These are phyloP conservation scores for Chascanopsetta lugubris DNA, from an alignment of 2,113 vertebrate species.

Conservation along the genomic window DNA sequence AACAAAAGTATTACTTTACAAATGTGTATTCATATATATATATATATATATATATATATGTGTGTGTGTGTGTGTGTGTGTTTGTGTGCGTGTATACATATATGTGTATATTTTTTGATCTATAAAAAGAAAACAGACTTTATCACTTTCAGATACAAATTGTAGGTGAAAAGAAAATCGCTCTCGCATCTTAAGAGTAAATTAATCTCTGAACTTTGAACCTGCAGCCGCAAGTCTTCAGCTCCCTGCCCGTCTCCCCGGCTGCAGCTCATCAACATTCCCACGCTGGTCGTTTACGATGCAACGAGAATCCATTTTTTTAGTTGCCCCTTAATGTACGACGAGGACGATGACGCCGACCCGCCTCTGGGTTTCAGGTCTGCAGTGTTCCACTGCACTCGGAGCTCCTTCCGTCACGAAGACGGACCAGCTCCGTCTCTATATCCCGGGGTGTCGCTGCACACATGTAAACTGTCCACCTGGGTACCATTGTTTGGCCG, in stretches of 20 bases:
- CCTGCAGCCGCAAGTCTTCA: background rate
- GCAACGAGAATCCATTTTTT: background rate
- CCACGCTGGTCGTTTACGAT: background rate
- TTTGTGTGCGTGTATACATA: no score
- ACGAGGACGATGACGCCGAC: no score
- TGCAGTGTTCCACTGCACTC: background rate
- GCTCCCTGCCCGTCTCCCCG: background rate
- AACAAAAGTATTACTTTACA: background rate
- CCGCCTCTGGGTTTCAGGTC: background rate
- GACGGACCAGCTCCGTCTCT: background rate
- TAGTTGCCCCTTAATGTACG: slow-evolving; percentile 8
- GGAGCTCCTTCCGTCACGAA: background rate
- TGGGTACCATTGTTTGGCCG: background rate
- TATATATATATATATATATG: background rate
- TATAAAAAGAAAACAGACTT: background rate
- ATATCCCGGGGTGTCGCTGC: background rate
- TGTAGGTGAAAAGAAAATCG: background rate
- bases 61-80: background rate
- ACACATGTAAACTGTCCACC: slow-evolving; percentile 11
- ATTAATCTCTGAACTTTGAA: background rate
- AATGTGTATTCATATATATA: background rate
- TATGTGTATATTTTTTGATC: background rate
- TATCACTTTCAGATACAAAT: background rate
- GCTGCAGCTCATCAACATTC: background rate
- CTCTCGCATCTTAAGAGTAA: background rate